phyloP scores from a whole-genome alignment of 1,140 invertebrate genomes.

The Drosophila bocqueti region DNA sequence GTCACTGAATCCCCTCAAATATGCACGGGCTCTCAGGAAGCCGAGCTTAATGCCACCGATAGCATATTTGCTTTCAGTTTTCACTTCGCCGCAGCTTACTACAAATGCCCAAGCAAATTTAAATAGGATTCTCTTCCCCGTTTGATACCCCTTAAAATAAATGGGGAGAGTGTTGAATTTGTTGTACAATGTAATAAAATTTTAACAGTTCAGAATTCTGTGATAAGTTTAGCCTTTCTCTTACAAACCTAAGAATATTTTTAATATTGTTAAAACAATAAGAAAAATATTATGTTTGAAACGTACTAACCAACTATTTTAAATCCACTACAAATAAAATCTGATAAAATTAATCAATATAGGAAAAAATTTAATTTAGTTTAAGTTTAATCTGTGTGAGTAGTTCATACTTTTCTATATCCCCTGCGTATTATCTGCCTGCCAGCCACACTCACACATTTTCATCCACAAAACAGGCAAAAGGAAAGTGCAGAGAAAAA shows the following conservation, averaged over 20 bases:
- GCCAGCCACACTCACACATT: constrained; percentile 26
- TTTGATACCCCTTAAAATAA: background rate
- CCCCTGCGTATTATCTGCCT: constrained; percentile 33
- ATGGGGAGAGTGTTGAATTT: background rate
- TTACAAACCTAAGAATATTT: background rate
- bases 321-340: background rate
- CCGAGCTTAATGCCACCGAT: constrained; percentile 11
- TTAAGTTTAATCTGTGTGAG: background rate
- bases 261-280: background rate
- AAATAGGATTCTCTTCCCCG: constrained; percentile 25
- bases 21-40: constrained; percentile 3
- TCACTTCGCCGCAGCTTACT: constrained; percentile 8
- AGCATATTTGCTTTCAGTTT: constrained; percentile 14
- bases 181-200: background rate
- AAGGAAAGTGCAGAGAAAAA: constrained; percentile 41
- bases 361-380: background rate
- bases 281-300: background rate
- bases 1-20: constrained; percentile 3
- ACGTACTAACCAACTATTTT: background rate
- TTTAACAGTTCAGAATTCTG: background rate
- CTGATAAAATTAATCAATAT: background rate
- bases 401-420: constrained; percentile 7
- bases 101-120: constrained; percentile 13
- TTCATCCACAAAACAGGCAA: constrained; percentile 38
- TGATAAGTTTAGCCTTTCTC: background rate